Evolutionary conservation across 2,113 vertebrate genomes (phyloP), one percentile per base, ranked within the genome.

Genomic region (Podocnemis expansa): DNA sequence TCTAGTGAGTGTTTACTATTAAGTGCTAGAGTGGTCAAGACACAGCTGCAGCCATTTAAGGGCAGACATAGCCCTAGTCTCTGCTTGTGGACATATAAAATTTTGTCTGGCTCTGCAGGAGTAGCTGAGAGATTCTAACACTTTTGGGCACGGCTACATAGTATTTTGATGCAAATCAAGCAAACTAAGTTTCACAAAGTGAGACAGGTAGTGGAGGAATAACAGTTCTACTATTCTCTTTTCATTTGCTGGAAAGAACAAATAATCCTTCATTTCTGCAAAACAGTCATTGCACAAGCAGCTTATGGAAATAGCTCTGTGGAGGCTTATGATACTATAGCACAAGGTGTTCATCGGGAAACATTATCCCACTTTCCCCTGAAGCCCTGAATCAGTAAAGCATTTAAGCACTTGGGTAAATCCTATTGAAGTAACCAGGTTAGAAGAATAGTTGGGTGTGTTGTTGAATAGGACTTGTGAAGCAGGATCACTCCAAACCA

Each of bases 301-400:
- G 88, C 86, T 43, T 45, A 45, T 70, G 63, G n/a, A 76, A 43
- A 76, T 41, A 76, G 22, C 6, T 24, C 43, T 45, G 12, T 45
- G 41, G 73, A n/a, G 38, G 41, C 41, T 70, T 3, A 0, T 22
- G 78, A 55, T 0, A 29, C 24, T 8, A 45, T 29, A 24, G 41
- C 24, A 45, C 38, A 76, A 45, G 13, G 10, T 82, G 34, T 2
- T 85, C 1, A 22, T 82, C 82, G 21, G 34, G 34, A 67, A n/a
- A 67, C 34, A 80, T 38, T 21, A 34, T 89, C 52, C 56, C 17
- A 91, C 10, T 6, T 34, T 52, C 25, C 38, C 12, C 31, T 75
- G 82, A 55, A 86, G 27, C 1, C 13, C 27, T 4, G 49, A 31
- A 38, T 63, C 25, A 43, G 51, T 79, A 79, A 16, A 60, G 22